phyloP scores from a whole-genome alignment of 2,113 vertebrate species.

The Chaetorhynchus papuensis region DNA sequence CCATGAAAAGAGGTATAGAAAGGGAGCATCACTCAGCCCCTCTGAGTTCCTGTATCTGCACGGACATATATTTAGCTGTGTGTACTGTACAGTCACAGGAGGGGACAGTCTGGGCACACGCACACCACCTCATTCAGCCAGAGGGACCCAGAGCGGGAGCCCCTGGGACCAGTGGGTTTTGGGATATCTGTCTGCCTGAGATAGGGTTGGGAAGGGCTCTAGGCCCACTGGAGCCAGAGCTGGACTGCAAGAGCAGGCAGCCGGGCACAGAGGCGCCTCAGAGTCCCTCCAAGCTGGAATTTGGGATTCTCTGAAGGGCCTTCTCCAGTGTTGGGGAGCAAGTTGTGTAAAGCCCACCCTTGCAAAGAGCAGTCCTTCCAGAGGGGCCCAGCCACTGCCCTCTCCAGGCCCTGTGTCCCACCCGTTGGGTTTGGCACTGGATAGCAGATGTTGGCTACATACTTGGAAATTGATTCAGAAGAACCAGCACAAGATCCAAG shows the following conservation, averaged over 20 bases:
- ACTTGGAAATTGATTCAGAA: neutral
- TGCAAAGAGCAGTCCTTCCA: neutral
- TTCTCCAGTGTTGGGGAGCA: neutral
- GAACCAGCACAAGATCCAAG: neutral
- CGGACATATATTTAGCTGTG: slow-evolving; percentile 73
- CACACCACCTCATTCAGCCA: slow-evolving; percentile 66
- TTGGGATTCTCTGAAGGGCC: neutral
- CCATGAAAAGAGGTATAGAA: slow-evolving; percentile 81
- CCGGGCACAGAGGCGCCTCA: neutral
- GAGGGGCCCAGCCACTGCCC: neutral
- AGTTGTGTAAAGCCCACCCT: neutral
- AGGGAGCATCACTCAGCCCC: slow-evolving; percentile 68
- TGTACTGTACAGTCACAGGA: slow-evolving; percentile 66
- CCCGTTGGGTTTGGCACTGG: accelerated
- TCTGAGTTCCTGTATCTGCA: slow-evolving; percentile 72
- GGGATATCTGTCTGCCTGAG: slow-evolving; percentile 56
- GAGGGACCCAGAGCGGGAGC: neutral
- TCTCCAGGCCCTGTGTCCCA: neutral
- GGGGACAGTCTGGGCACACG: slow-evolving; percentile 59
- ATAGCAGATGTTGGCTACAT: neutral
- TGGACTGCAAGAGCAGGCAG: neutral
- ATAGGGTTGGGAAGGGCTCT: slow-evolving; percentile 17
- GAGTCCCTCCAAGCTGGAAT: neutral
- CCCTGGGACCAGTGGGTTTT: slow-evolving; percentile 38
- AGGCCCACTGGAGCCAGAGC: neutral